Evolutionary conservation across 2,113 vertebrate species (phyloP).

Genomic region (Riparia riparia): DNA sequence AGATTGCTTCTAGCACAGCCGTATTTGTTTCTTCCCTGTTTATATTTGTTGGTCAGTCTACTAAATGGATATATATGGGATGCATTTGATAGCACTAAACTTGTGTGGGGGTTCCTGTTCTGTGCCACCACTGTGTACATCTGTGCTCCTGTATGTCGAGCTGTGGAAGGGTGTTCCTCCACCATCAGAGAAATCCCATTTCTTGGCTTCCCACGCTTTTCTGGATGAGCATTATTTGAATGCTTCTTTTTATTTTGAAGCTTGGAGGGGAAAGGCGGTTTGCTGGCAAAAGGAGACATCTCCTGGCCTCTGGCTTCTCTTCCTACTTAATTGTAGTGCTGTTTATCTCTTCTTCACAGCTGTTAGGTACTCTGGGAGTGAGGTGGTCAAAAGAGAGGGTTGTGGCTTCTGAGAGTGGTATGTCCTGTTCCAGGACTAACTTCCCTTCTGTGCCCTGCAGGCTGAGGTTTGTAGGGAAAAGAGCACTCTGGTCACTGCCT

Average conservation of each 20-base stretch:
- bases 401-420: not conserved
- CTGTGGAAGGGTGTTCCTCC: not conserved
- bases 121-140: rapidly evolving
- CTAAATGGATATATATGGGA: not conserved
- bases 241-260: not conserved
- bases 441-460: not conserved
- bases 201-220: not conserved
- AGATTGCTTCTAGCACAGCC: not conserved
- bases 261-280: not conserved
- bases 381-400: not conserved
- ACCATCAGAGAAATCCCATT: not conserved
- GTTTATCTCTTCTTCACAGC: not conserved
- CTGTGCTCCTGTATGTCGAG: not conserved
- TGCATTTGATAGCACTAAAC: not conserved
- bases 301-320: not conserved
- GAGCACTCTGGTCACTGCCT: not conserved
- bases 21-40: not conserved
- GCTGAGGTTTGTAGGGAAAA: not conserved
- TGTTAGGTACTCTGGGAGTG: not conserved
- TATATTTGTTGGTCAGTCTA: not conserved
- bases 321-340: not conserved
- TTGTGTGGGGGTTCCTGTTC: not conserved
- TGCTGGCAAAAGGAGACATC: not conserved
- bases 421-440: not conserved
- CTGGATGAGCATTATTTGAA: not conserved